Conservation (phyloP, 2,797 vertebrate species). For the Anolis apletophallus region DNA sequence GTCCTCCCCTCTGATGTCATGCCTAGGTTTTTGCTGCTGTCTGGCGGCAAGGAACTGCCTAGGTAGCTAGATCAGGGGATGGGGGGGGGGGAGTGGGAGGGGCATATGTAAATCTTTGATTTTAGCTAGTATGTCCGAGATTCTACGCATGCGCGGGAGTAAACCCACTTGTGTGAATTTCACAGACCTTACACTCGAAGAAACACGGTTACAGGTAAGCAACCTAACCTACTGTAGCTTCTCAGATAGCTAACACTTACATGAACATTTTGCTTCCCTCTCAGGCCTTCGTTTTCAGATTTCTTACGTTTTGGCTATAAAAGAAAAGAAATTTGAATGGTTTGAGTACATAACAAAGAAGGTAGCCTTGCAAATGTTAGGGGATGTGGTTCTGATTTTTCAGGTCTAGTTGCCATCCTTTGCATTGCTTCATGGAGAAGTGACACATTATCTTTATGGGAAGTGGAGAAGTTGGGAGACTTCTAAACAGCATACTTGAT, state of each 20-base stretch:
- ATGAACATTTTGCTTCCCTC: conserved; percentile 59
- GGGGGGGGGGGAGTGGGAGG: no score
- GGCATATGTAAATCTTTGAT: no score
- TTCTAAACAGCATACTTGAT: background rate
- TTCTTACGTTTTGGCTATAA: conserved; percentile 73
- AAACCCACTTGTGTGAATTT: no score
- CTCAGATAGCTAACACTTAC: conserved; percentile 2
- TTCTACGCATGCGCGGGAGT: no score
- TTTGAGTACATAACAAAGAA: background rate
- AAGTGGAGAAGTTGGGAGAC: background rate
- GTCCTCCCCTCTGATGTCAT: no score
- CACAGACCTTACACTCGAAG: no score
- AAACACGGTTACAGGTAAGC: no score
- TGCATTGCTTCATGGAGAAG: background rate
- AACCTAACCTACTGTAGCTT: background rate
- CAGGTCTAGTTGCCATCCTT: background rate
- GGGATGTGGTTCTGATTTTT: background rate
- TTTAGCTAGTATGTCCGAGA: no score
- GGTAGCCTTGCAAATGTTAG: background rate
- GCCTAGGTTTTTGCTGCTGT: no score
- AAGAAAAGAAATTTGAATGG: background rate
- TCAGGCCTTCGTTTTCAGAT: conserved; percentile 56
- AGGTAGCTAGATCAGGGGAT: no score
- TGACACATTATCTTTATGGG: no score
- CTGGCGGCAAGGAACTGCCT: no score